These are phyloP conservation scores for Hipposideros larvatus DNA, from an alignment of 2,797 vertebrate genomes.

Conservation along the genomic window DNA sequence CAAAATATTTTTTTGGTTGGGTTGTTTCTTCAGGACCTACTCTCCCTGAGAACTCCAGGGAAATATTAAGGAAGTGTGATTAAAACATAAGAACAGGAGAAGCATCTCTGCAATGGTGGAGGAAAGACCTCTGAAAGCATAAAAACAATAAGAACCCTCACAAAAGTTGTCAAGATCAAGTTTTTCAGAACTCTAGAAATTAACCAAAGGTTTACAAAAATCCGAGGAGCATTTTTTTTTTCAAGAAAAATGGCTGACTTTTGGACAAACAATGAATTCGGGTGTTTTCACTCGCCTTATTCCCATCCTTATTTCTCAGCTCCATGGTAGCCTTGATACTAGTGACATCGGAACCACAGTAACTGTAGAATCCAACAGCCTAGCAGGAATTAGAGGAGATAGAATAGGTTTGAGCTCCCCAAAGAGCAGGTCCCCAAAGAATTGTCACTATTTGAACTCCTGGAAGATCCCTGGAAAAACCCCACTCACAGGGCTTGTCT, in stretches of 20 bases:
- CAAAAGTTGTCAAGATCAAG: neutral
- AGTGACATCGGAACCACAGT: neutral
- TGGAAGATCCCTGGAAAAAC: neutral
- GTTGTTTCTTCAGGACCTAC: neutral
- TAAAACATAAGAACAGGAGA: neutral
- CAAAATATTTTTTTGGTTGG: neutral
- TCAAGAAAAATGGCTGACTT: neutral
- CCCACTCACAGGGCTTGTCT: neutral
- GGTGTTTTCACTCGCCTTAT: neutral
- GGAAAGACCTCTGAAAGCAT: neutral
- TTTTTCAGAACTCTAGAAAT: conserved; percentile 5
- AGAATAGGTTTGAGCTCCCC: neutral
- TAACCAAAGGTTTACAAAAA: neutral
- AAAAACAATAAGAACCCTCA: neutral
- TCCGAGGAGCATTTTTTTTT: neutral
- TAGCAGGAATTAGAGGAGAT: neutral
- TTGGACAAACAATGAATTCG: neutral
- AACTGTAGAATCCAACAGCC: neutral
- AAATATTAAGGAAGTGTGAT: neutral
- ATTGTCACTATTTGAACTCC: neutral
- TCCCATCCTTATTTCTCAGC: neutral
- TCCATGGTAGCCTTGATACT: neutral
- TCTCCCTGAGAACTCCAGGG: neutral
- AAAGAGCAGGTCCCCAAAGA: neutral
- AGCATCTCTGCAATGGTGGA: neutral